Evolutionary conservation across 2,797 vertebrate genomes (phyloP), one percentile per base, ranked within the genome.

Genomic region (Nannoperca obscura): DNA sequence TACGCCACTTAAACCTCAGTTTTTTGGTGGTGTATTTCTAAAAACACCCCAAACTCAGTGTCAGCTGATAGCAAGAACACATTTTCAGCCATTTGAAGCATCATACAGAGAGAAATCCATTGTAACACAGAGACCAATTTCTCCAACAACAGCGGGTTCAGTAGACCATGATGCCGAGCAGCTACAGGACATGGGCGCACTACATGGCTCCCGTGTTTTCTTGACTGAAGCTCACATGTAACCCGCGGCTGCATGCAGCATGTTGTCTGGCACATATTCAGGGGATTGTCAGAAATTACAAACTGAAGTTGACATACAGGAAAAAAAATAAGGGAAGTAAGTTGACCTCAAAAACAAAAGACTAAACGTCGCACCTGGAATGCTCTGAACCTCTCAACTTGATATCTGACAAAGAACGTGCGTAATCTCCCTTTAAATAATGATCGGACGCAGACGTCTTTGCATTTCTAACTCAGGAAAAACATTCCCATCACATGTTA

Each of bases 201-300:
- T 24, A 27, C 76, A 63, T 0, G 59, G 46, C 61, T 76, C 52
- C 55, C 42, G 32, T 47, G 63, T 59, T 22, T 27, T 17, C 71
- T 19, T 3, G 36, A 58, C 78, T 68, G 55, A 50, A 34, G 64
- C 82, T 52, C 73, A 40, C 76, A 54, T 80, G 50, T 63, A 55
- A 52, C 66, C 79, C 40, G 7, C 65, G 59, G 80, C 71, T 78
- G 44, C 40, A 47, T 58, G 27, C 27, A 75, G 64, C 57, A 24
- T 44, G 63, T 36, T 49, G 61, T 71, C 69, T 86, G 70, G 61
- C 72, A 20, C 34, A 60, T 38, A 55, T 36, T 72, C 30, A n/a
- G 36, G 55, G 20, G 89, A 82, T 88, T 85, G 81, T 79, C 80
- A 83, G 46, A 76, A 67, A 78, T 75, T 64, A 81, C 81, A 76